phyloP scores from a whole-genome alignment of 2,888 invertebrate species.

The Drosophila recens region DNA sequence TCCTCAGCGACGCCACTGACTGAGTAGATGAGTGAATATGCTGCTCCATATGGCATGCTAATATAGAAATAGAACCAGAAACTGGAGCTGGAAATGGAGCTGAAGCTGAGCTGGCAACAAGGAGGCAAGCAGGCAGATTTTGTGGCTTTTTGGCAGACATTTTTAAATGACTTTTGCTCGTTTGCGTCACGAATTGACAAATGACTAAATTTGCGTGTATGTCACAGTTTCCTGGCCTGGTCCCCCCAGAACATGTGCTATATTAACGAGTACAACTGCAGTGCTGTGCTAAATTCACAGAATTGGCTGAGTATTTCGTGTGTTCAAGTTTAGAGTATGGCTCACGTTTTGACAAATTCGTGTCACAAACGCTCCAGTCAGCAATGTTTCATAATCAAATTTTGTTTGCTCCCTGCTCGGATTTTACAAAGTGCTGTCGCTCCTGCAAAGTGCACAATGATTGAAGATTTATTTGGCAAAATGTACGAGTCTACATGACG shows the following conservation, averaged over 20 bases:
- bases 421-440: slow-evolving; percentile 45
- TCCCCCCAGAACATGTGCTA: slow-evolving; percentile 5
- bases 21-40: background rate
- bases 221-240: slow-evolving; percentile 5
- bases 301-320: slow-evolving; percentile 12
- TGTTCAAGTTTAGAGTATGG: background rate
- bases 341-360: slow-evolving; percentile 63
- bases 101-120: background rate
- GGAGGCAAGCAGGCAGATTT: slow-evolving; percentile 14
- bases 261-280: slow-evolving; percentile 41
- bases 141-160: slow-evolving; percentile 53
- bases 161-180: slow-evolving; percentile 71
- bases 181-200: slow-evolving; percentile 64
- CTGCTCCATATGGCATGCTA: slow-evolving; percentile 21
- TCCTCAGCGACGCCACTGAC: background rate
- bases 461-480: slow-evolving; percentile 51
- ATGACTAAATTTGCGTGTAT: slow-evolving; percentile 67
- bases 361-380: slow-evolving; percentile 35
- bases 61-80: slow-evolving; percentile 9
- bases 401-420: slow-evolving; percentile 32
- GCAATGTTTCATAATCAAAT: slow-evolving; percentile 71
- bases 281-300: slow-evolving; percentile 20
- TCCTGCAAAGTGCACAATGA: slow-evolving; percentile 37
- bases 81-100: background rate
- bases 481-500: slow-evolving; percentile 10